These are phyloP conservation scores for Gastrophryne carolinensis DNA, from an alignment of 2,797 vertebrate genomes.

Conservation along the genomic window DNA sequence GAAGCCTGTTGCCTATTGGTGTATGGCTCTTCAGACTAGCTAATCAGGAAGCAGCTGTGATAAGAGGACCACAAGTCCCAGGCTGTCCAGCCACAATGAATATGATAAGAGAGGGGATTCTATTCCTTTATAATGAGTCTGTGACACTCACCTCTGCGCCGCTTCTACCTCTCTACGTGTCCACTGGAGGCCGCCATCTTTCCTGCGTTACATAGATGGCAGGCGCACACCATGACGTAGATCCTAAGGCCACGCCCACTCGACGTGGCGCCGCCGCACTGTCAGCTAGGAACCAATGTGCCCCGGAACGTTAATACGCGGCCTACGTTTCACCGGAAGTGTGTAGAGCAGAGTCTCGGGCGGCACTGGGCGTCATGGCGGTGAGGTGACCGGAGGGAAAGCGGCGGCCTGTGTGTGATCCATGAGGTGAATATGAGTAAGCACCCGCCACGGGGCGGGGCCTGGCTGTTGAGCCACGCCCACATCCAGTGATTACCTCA, in stretches of 20 bases:
- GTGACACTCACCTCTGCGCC: not conserved
- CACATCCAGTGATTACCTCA: too few species aligned
- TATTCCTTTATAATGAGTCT: not conserved
- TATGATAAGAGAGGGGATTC: not conserved
- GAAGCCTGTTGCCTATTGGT: too few species aligned
- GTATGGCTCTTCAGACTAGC: not conserved
- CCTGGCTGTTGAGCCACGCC: too few species aligned
- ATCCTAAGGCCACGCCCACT: too few species aligned
- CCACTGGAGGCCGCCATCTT: conserved; percentile 35
- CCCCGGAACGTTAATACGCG: not conserved
- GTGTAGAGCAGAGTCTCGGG: not conserved
- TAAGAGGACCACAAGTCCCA: not conserved
- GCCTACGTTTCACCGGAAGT: not conserved
- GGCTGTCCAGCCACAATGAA: too few species aligned
- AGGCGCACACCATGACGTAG: not conserved
- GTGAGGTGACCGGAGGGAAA: conserved; percentile 26
- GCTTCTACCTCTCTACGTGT: not conserved
- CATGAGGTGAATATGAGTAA: not conserved
- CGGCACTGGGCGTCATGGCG: not conserved
- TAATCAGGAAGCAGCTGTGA: too few species aligned
- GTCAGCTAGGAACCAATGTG: not conserved
- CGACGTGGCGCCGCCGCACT: not conserved
- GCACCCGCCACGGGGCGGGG: too few species aligned
- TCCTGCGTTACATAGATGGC: not conserved
- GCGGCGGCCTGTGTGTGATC: not conserved